These are phyloP conservation scores for Drosophila testacea DNA, from an alignment of 2,888 invertebrate genomes.

Conservation along the genomic window DNA sequence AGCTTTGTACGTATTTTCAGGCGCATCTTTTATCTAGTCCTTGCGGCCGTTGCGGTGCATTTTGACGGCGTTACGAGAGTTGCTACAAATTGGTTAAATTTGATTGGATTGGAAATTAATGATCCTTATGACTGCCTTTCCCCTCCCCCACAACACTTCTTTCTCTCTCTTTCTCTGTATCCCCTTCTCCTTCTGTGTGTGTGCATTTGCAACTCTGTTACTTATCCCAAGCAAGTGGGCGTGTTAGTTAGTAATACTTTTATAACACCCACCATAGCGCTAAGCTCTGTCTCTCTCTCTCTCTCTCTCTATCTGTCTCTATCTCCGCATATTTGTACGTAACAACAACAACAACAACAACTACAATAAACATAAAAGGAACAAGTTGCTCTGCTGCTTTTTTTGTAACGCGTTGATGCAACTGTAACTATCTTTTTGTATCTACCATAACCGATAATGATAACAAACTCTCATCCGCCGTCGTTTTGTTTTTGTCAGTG, in stretches of 20 bases:
- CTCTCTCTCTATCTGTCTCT: neutral
- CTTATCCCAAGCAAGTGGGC: conserved; percentile 20
- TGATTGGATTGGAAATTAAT: conserved; percentile 19
- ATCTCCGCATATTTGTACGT: conserved; percentile 14
- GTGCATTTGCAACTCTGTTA: conserved; percentile 18
- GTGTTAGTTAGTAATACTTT: conserved; percentile 6
- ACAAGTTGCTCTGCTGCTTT: conserved; percentile 37
- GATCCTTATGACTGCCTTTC: neutral
- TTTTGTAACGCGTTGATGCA: conserved; percentile 43
- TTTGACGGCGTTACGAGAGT: conserved; percentile 51
- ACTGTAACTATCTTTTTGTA: conserved; percentile 28
- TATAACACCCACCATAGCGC: conserved; percentile 3
- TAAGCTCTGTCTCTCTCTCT: neutral
- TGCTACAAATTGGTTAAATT: conserved; percentile 26
- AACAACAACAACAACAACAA: conserved; percentile 27
- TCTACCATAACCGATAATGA: conserved; percentile 31
- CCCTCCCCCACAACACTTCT: neutral
- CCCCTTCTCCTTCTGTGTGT: conserved; percentile 1
- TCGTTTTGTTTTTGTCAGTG: conserved; percentile 42
- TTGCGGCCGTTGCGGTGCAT: conserved; percentile 33
- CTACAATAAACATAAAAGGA: conserved; percentile 2
- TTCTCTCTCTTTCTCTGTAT: neutral
- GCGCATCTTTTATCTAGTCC: conserved; percentile 55
- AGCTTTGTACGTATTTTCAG: conserved; percentile 77
- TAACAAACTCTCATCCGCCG: conserved; percentile 49